Evolutionary conservation across 2,797 vertebrate species (phyloP).

Genomic region (Orestias chungarensis): DNA sequence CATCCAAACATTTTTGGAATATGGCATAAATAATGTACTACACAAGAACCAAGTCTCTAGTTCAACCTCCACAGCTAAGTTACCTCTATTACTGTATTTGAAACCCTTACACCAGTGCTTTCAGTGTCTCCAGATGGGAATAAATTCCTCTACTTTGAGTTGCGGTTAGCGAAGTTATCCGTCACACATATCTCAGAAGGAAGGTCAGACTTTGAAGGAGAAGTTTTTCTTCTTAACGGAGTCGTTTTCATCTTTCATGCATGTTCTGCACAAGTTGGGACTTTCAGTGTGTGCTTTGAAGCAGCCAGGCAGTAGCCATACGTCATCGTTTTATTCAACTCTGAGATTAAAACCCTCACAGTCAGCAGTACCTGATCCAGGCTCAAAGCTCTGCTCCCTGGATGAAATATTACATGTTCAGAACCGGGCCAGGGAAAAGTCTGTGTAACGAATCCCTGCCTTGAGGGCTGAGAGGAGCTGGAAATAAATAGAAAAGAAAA

Average conservation of each 20-base stretch:
- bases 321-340: slow-evolving; percentile 44
- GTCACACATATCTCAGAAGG: slow-evolving; percentile 41
- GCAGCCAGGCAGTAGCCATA: slow-evolving; percentile 26
- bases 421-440: slow-evolving; percentile 28
- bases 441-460: slow-evolving; percentile 56
- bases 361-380: slow-evolving; percentile 56
- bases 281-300: not conserved
- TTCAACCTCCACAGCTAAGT: no score
- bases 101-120: no score
- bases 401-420: slow-evolving; percentile 52
- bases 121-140: slow-evolving; percentile 48
- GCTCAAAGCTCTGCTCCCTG: slow-evolving; percentile 23
- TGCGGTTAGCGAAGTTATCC: slow-evolving; percentile 60
- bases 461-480: slow-evolving; percentile 30
- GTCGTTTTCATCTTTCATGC: slow-evolving; percentile 5
- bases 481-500: not conserved
- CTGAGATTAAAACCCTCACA: slow-evolving; percentile 31
- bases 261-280: not conserved
- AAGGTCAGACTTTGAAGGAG: slow-evolving; percentile 40
- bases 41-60: no score
- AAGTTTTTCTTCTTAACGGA: slow-evolving; percentile 15
- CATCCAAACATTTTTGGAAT: no score
- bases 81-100: no score
- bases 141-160: slow-evolving; percentile 44
- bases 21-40: no score